These are phyloP conservation scores for Theodoxus fluviatilis DNA, from an alignment of 2,888 invertebrate genomes.

Conservation along the genomic window DNA sequence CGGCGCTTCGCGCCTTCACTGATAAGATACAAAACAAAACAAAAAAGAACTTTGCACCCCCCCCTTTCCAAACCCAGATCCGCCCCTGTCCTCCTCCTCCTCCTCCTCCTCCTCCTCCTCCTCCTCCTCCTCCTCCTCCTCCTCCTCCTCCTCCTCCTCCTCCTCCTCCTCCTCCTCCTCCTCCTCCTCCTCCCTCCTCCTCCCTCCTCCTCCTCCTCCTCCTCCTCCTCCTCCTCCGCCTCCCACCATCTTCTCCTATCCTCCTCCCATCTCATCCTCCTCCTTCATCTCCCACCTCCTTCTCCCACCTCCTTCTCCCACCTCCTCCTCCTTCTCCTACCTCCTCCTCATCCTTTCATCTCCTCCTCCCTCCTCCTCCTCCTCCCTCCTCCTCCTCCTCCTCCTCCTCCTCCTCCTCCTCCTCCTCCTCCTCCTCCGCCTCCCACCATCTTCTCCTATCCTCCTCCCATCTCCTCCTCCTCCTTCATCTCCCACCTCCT, in stretches of 20 bases:
- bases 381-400: background rate
- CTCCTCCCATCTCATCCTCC: background rate
- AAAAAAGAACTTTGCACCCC: too few relatives aligned
- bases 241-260: background rate
- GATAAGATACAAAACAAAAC: too few relatives aligned
- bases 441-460: background rate
- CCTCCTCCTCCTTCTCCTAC: background rate
- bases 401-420: background rate
- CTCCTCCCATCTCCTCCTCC: constrained; percentile 7
- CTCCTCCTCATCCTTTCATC: background rate
- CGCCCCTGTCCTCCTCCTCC: background rate
- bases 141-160: background rate
- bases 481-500: constrained; percentile 8
- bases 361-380: constrained; percentile 17
- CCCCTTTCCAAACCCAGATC: background rate
- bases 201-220: background rate
- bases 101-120: background rate
- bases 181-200: background rate
- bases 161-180: background rate
- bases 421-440: constrained; percentile 4
- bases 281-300: background rate
- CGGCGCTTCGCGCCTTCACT: too few relatives aligned
- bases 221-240: background rate
- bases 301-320: background rate
- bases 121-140: background rate